Base-by-base conservation (phyloP, 92 coral and sea anemone species). In the Paragorgia papillata region DNA sequence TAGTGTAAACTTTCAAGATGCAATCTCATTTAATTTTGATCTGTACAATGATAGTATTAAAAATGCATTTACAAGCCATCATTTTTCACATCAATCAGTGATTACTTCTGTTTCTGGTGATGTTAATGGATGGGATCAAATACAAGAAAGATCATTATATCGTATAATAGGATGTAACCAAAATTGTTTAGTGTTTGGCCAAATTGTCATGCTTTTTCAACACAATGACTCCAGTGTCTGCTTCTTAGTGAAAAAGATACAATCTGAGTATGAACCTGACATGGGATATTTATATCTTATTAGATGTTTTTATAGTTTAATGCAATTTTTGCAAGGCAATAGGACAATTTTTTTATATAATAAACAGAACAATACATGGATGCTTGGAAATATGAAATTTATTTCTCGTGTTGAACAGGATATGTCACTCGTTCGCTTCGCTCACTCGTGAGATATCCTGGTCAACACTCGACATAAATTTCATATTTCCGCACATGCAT, bases 1-100 rank as follows among this genome's bases (percentile, higher is more conserved):
- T 69, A 21, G n/a, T 1, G 41, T 12, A 40, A 7, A 13, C 27
- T 56, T 69, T 69, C 25, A 69, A 0, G 48, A 69, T 69, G 76
- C 44, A 0, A 69, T 69, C 46, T 15, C 2, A 10, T 69, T 69
- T 24, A 69, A 24, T 69, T 17, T 22, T 3, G 62, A 69, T 19
- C 76, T 69, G 25, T 69, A 69, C 61, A 69, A 69, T 69, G 76
- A 69, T 21, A 69, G 29, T 14, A 69, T 69, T 44, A 69, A 69
- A 46, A 19, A 24, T 69, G 33, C 75, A 69, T 69, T 69, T 69
- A 1, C 46, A 1, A 7, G 24, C 1, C 75, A 69, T n/a, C 58
- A 69, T 50, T 24, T 1, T 19, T 51, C 44, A 48, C 14, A 22
- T 29, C 41, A 69, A 19, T 54, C 9, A 2, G 59, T 69, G 33